A percentile compares a stretch with the other conserved stretches of the same genome.
phyloP scores from a whole-genome alignment of 2,888 invertebrate species.

The Thymelicus lineola region DNA sequence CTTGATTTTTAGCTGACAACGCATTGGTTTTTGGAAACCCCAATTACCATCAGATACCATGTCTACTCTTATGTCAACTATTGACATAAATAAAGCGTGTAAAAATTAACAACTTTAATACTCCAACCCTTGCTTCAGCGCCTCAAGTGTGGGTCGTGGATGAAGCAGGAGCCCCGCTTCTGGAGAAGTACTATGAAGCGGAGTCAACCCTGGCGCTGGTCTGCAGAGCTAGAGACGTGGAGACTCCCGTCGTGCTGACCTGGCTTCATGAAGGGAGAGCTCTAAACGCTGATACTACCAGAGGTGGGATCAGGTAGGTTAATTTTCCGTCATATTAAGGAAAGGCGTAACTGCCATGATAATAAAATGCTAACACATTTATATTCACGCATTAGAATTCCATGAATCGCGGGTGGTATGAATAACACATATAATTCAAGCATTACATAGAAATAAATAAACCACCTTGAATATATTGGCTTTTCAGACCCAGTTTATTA shows the following conservation, averaged over 20 bases:
- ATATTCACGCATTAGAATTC: no score
- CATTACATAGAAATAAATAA: no score
- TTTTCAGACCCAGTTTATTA: neutral
- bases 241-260: constrained; percentile 77
- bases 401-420: no score
- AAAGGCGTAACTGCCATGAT: no score
- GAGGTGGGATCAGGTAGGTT: constrained; percentile 87
- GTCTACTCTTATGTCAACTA: no score
- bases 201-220: constrained; percentile 88
- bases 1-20: no score
- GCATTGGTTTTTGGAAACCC: no score
- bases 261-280: constrained; percentile 88
- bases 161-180: constrained; percentile 86
- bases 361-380: no score
- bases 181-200: constrained; percentile 88
- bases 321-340: neutral
- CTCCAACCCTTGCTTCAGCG: constrained; percentile 67
- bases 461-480: neutral
- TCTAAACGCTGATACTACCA: constrained; percentile 87
- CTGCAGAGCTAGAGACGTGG: constrained; percentile 82
- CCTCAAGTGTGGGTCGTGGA: constrained; percentile 89
- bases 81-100: no score
- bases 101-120: no score
- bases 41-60: no score
- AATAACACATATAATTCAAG: no score